These are phyloP conservation scores for Scaptomyza tumidula DNA, from an alignment of 2,888 invertebrate genomes.

Conservation along the genomic window DNA sequence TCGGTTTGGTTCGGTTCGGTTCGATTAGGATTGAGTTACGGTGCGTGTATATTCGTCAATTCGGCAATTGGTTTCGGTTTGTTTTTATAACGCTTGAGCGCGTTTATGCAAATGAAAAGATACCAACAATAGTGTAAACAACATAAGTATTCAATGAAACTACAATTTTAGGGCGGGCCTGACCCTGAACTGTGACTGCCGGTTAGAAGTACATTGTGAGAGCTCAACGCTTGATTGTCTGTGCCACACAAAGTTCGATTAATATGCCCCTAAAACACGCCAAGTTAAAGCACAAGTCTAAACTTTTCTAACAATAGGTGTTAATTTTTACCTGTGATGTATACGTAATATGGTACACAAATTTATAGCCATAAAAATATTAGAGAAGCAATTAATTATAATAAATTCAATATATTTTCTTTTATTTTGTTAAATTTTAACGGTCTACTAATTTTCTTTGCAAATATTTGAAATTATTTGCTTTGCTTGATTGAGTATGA, in stretches of 20 bases:
- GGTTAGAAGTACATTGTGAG: slow-evolving; percentile 2
- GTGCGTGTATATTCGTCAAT: slow-evolving; percentile 11
- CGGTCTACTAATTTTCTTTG: slow-evolving; percentile 34
- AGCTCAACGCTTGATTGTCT: slow-evolving; percentile 31
- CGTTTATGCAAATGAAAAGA: slow-evolving; percentile 51
- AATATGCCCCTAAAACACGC: slow-evolving; percentile 33
- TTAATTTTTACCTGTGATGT: slow-evolving; percentile 53
- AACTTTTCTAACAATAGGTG: slow-evolving; percentile 44
- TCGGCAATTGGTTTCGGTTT: slow-evolving; percentile 32
- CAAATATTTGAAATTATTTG: neutral
- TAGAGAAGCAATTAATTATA: slow-evolving; percentile 6
- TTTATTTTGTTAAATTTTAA: neutral
- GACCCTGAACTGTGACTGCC: slow-evolving; percentile 50
- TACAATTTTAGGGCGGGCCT: slow-evolving; percentile 1
- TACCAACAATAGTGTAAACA: slow-evolving; percentile 45
- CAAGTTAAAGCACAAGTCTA: slow-evolving; percentile 31
- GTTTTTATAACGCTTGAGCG: slow-evolving; percentile 38
- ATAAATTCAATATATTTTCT: neutral
- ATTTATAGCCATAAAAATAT: slow-evolving; percentile 26
- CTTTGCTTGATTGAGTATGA: slow-evolving; percentile 28
- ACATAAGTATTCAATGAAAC: slow-evolving; percentile 51
- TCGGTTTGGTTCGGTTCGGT: slow-evolving; percentile 1
- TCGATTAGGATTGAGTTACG: neutral
- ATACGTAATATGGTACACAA: slow-evolving; percentile 50
- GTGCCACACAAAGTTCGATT: slow-evolving; percentile 35